phyloP scores from a whole-genome alignment of 2,888 invertebrate species.

The Temnothorax ravouxi region DNA sequence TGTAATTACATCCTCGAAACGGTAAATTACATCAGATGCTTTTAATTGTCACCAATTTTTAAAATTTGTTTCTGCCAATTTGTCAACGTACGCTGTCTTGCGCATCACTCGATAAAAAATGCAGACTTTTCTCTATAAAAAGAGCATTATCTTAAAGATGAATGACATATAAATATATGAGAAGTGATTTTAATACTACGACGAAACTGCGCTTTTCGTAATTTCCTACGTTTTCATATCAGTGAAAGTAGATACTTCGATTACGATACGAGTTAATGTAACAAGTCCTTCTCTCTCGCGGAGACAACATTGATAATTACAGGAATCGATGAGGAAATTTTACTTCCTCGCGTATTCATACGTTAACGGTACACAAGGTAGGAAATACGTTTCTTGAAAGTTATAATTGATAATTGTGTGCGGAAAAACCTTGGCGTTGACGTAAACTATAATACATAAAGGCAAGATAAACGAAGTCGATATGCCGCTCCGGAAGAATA shows the following conservation, averaged over 20 bases:
- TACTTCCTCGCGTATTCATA: constrained; percentile 17
- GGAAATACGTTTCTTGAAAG: not conserved
- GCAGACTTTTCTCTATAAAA: not conserved
- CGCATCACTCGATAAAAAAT: not conserved
- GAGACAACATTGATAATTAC: constrained; percentile 4
- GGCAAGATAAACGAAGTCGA: not conserved
- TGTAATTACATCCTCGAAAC: not conserved
- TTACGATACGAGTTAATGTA: not conserved
- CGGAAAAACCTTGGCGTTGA: not conserved
- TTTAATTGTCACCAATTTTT: not conserved
- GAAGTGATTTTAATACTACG: not conserved
- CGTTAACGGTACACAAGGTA: not conserved
- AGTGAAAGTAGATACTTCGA: constrained; percentile 30
- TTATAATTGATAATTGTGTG: not conserved
- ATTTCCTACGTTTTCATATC: not conserved
- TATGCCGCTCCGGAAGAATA: not conserved
- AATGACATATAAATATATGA: not conserved
- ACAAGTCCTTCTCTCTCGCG: not conserved
- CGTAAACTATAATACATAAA: not conserved
- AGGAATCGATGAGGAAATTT: not conserved
- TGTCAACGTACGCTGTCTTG: not conserved
- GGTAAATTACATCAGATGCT: not conserved
- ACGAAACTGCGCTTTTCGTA: not conserved
- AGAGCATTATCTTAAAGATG: not conserved
- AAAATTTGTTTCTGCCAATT: not conserved